A percentile compares a stretch with the other conserved stretches of the same genome.
phyloP scores from a whole-genome alignment of 2,888 invertebrate genomes.

The Rapana venosa region DNA sequence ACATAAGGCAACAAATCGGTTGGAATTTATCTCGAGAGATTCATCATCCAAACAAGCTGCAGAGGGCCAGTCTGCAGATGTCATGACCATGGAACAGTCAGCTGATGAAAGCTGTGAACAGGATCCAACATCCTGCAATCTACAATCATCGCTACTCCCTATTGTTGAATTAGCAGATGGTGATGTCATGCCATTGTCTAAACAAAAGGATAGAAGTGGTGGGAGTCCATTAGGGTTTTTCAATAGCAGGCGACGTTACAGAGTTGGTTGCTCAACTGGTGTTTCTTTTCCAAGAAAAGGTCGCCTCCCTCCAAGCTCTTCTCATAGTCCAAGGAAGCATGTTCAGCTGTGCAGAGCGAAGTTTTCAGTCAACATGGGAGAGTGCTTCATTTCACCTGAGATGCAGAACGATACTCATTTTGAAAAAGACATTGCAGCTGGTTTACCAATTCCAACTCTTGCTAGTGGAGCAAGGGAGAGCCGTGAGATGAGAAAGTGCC shows the following conservation, averaged over 20 bases:
- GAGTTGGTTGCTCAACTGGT: background rate
- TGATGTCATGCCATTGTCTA: background rate
- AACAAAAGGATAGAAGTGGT: background rate
- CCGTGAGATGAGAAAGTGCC: background rate
- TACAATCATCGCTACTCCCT: background rate
- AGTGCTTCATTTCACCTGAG: background rate
- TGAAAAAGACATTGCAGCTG: conserved; percentile 1
- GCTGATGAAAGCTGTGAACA: background rate
- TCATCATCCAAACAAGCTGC: no score
- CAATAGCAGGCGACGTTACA: background rate
- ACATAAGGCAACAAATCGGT: no score
- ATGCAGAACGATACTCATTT: background rate
- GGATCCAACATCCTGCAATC: background rate
- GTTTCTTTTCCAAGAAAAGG: background rate
- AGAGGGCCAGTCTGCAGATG: no score
- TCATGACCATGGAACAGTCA: background rate
- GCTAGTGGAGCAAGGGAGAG: background rate
- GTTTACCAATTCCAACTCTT: background rate
- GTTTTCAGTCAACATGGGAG: background rate
- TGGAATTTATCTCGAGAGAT: no score
- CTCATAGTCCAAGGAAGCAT: background rate
- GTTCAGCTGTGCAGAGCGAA: background rate
- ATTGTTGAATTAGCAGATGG: background rate
- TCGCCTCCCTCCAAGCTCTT: background rate
- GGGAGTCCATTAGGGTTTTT: background rate